Evolutionary conservation across 2,888 invertebrate genomes (phyloP), one percentile per base, ranked within the genome.

Genomic region (Rhagium mordax): DNA sequence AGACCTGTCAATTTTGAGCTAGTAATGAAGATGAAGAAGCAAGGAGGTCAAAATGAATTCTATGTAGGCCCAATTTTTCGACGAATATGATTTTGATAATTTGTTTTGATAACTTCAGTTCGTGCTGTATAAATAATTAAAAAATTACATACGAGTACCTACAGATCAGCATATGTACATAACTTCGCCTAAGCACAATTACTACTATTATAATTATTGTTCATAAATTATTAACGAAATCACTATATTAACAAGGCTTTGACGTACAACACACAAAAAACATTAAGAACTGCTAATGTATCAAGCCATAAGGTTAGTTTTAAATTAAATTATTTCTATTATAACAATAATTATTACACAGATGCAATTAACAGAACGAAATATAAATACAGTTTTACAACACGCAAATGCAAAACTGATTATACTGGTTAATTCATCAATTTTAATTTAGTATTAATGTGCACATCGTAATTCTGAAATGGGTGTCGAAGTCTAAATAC

Each of bases 241-340:
- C 53, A 65, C 33, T 65, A 65, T 65, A 33, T 53, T 53, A 48
- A 29, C 7, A 27, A n/a, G 20, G 20, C 55, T 53, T 65, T 65
- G 65, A 65, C 65, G 65, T 27, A 65, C 33, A 65, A 33, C 65
- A 53, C 16, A 65, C 65, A 65, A 65, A 65, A 53, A 65, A 65
- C 65, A 65, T 51, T 65, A 65, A 65, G 65, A 65, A 48, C 33
- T 49, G 53, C 51, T 65, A 65, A 65, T 47, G 47, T 4, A 27
- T 20, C 61, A 41, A 61, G 33, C 16, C 57, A 29, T 59, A 59
- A 59, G 57, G 57, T 59, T 29, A 59, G 27, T 8, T 8, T 59
- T 29, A 16, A 29, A 59, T 59, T 27, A 59, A 59, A 16, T 27
- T 20, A 15, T 61, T 60, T 61, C n/a, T n/a, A n/a, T n/a, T n/a